Conservation (phyloP, 2,888 invertebrate genomes). For the Liopterus haemorrhoidalis region DNA sequence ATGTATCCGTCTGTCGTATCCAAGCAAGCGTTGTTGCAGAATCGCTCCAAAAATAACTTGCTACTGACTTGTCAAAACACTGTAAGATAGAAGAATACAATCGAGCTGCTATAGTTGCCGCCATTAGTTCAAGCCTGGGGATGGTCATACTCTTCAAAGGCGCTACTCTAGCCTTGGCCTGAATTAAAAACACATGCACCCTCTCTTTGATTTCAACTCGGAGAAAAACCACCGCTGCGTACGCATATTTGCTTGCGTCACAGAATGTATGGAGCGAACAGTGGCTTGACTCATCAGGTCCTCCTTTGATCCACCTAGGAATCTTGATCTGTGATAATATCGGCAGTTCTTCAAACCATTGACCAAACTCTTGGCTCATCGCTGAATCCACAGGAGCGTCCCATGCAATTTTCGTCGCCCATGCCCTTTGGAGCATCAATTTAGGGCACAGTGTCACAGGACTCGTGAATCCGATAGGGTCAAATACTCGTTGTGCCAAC, state of each 20-base stretch:
- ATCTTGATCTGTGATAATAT: slow-evolving; percentile 25
- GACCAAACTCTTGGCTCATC: slow-evolving; percentile 24
- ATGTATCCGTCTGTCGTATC: slow-evolving; percentile 28
- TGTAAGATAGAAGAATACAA: slow-evolving; percentile 22
- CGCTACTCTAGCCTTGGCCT: slow-evolving; percentile 35
- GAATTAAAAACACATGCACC: slow-evolving; percentile 30
- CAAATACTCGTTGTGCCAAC: slow-evolving; percentile 26
- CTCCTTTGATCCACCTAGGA: slow-evolving; percentile 24
- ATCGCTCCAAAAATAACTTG: slow-evolving; percentile 31
- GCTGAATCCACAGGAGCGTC: too few relatives aligned
- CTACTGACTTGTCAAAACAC: slow-evolving; percentile 18
- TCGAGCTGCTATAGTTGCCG: slow-evolving; percentile 32
- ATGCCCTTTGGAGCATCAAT: slow-evolving; percentile 27
- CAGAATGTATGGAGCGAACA: slow-evolving; percentile 34
- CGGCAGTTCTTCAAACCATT: slow-evolving; percentile 18
- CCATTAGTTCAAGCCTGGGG: slow-evolving; percentile 36
- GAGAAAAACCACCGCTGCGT: slow-evolving; percentile 32
- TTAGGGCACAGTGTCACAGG: slow-evolving; percentile 28
- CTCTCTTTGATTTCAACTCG: slow-evolving; percentile 23
- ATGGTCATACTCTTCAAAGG: slow-evolving; percentile 32
- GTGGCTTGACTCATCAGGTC: slow-evolving; percentile 13
- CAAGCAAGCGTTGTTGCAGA: slow-evolving; percentile 32
- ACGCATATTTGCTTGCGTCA: slow-evolving; percentile 34
- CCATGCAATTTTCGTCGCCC: slow-evolving; percentile 20
- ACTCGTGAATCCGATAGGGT: slow-evolving; percentile 30